Evolutionary conservation across 2,113 vertebrate species (phyloP), one percentile per base, ranked within the genome.

Genomic region (Grantiella picta): DNA sequence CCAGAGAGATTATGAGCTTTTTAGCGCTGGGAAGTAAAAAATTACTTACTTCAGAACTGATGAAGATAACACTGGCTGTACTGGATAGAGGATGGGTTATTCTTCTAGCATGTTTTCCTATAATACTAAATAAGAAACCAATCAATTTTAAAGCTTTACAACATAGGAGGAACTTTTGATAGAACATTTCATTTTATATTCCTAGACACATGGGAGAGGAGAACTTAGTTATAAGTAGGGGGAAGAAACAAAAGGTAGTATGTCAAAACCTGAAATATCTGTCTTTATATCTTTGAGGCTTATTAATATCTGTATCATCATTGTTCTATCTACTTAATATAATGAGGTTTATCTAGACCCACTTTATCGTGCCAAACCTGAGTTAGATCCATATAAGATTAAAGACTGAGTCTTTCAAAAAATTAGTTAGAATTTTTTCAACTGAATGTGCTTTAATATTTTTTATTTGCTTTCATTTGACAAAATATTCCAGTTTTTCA

Each of bases 361-460:
- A 77, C 2, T 8, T 68, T 70, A 60, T 28, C 18, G 29, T 52
- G 25, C 5, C 38, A 79, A 70, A 78, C 22, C 11, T 38, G 50
- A 82, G 25, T 50, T 83, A 63, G 18, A 70, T 15, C 27, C 47
- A 70, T 12, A 33, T 36, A 23, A 65, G 15, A 44, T n/a, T 63
- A 59, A 81, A 77, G 29, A 53, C 11, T 33, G 31, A 2, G 5
- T 42, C 24, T 42, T 90, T 49, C 4, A 44, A 73, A 92, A 66
- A 63, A 47, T 5, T 31, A 0, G 4, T 40, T 36, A 44, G 20
- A 4, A 15, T 1, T 3, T 66, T 66, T 50, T 63, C 8, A 1
- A 47, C 42, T 83, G 33, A 86, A 91, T 89, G 45, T 0, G 0
- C 7, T 70, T 76, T 24, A 61, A 8, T 49, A 6, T 63, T 65